Percentiles rank a stretch among this genome's conserved stretches.
Evolutionary conservation across 2,888 invertebrate species (phyloP).

Genomic region (Junonia oenone): DNA sequence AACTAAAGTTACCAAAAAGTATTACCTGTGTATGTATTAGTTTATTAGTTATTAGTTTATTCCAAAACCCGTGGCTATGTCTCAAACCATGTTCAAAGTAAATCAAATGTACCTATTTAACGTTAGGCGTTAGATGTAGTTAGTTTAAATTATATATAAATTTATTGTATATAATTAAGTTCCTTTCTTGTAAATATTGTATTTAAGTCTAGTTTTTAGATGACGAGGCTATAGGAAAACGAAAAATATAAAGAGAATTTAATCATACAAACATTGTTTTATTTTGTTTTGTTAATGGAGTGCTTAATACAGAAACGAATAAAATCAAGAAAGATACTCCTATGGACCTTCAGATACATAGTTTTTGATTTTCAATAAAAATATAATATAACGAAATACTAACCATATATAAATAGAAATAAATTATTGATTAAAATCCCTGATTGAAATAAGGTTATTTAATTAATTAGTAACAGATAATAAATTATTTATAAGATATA

Average conservation of each 20-base stretch:
- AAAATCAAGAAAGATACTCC: too few species aligned
- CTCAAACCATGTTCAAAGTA: conserved; percentile 44
- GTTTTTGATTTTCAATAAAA: too few species aligned
- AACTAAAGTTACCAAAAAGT: conserved; percentile 77
- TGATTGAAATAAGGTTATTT: too few species aligned
- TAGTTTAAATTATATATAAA: conserved; percentile 8
- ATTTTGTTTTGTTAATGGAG: conserved; percentile 4
- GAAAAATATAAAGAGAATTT: conserved; percentile 44
- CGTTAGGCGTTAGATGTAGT: conserved; percentile 18
- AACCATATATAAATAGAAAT: too few species aligned
- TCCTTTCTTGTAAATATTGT: conserved; percentile 59
- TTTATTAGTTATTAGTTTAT: conserved; percentile 45
- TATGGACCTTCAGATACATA: too few species aligned
- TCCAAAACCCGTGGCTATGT: conserved; percentile 65
- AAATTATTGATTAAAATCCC: too few species aligned
- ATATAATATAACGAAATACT: too few species aligned
- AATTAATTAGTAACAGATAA: too few species aligned
- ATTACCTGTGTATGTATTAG: conserved; percentile 65
- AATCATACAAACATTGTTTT: conserved; percentile 14
- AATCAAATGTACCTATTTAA: conserved; percentile 33
- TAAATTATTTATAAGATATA: too few species aligned
- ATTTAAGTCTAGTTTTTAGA: conserved; percentile 44
- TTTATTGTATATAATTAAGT: conserved; percentile 30
- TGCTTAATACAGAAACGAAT: too few species aligned
- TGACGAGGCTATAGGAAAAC: conserved; percentile 59